Evolutionary conservation across 2,888 invertebrate species (phyloP).

Genomic region (Metacarcinus magister): DNA sequence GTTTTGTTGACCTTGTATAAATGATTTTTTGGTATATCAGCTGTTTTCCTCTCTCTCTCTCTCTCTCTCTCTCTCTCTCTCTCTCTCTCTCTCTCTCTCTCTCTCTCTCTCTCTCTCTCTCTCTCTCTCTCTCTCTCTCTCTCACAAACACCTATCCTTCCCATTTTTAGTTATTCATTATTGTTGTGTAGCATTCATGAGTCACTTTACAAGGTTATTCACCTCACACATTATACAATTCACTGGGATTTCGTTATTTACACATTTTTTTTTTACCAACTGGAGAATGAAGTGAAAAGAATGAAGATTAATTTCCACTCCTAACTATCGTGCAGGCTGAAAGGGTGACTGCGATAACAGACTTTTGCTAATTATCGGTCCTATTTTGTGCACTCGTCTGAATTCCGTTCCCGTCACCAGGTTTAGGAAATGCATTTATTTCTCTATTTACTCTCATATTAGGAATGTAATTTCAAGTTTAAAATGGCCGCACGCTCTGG

Average conservation of each 20-base stretch:
- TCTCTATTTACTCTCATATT: background rate
- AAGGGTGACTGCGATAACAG: background rate
- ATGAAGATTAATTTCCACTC: background rate
- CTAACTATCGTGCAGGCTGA: background rate
- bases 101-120: slow-evolving; percentile 64
- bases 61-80: slow-evolving; percentile 53
- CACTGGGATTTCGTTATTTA: background rate
- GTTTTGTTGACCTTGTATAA: background rate
- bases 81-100: slow-evolving; percentile 61
- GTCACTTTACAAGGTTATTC: background rate
- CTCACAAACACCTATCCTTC: too few relatives aligned
- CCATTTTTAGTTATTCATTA: background rate
- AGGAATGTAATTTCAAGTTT: background rate
- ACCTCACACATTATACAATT: too few relatives aligned
- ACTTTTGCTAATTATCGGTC: background rate
- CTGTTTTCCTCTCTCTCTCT: slow-evolving; percentile 42
- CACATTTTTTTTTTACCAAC: background rate
- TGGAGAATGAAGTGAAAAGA: background rate
- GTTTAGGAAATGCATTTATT: background rate
- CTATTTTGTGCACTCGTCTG: background rate
- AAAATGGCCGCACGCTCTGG: background rate
- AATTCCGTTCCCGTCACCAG: background rate
- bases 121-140: slow-evolving; percentile 59
- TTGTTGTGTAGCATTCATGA: background rate
- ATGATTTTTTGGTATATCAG: background rate